Base-by-base conservation (phyloP, 2,113 vertebrate species). In the Coregonus clupeaformis region DNA sequence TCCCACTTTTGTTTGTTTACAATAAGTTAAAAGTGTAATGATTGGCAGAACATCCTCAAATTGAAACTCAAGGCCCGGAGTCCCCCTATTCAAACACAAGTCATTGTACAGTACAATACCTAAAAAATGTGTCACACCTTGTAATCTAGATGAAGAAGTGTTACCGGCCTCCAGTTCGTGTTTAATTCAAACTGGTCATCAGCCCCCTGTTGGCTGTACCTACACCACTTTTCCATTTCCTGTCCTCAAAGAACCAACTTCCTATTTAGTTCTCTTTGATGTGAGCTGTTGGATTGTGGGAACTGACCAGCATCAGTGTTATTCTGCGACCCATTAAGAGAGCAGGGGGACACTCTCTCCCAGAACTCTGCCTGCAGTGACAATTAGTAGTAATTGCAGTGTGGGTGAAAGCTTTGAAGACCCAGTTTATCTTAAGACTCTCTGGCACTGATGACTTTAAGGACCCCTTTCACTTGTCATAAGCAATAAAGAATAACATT, bases 381-480 rank as follows among this genome's bases (percentile, higher is more conserved):
- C 87, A 87, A 77, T 93, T 91, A 92, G 86, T 78, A 78, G 90
- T 93, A 92, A 95, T 93, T 93, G 93, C 85, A 77, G 49, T 60
- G 81, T 79, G 92, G 85, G 68, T 89, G 89, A 93, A 90, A 27
- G 89, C 94, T 95, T 94, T 93, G 94, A 95, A 95, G 93, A 91
- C 85, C 88, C 83, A 77, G 18, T 87, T 88, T 87, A 79, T 91
- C 91, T 92, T 84, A 69, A 80, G 84, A 92, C 92, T 82, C 76
- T 82, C 76, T 78, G 89, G 84, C 82, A 83, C 88, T 86, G 90
- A 90, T 87, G 89, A 94, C 92, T 89, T 86, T 82, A 73, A 88
- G 90, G 87, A 86, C 89, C 86, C 85, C 88, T 92, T 92, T 90
- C 71, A 84, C 90, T 89, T 95, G 95, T 95, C 95, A 91, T 89